Evolutionary conservation across 2,113 vertebrate genomes (phyloP).

Genomic region (Corythoichthys intestinalis): DNA sequence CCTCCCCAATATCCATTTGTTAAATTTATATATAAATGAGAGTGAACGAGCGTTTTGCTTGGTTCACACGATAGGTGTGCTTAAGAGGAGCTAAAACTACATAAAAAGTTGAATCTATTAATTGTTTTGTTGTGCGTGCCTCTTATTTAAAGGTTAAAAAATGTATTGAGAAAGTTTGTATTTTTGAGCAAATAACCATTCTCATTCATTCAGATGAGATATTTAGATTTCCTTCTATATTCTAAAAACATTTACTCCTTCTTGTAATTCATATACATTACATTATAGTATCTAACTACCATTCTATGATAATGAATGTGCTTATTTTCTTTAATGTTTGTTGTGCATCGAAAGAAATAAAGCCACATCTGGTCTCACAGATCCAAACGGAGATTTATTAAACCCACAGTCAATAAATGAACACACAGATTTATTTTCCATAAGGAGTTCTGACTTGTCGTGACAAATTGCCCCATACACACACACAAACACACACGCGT

Average conservation of each 20-base stretch:
- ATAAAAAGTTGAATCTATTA: neutral
- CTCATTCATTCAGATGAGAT: too few species aligned
- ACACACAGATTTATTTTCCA: constrained; percentile 52
- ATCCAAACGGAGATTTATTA: constrained; percentile 64
- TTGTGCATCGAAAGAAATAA: constrained; percentile 10
- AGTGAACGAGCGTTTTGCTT: neutral
- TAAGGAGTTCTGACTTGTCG: constrained; percentile 45
- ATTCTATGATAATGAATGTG: neutral
- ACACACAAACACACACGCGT: constrained; percentile 14
- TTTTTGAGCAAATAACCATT: too few species aligned
- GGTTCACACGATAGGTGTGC: neutral
- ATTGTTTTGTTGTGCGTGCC: neutral
- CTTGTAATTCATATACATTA: neutral
- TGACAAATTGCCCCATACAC: constrained; percentile 42
- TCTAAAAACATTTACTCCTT: too few species aligned
- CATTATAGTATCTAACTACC: neutral
- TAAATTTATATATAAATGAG: neutral
- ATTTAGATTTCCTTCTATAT: too few species aligned
- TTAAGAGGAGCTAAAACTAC: neutral
- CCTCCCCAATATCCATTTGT: neutral
- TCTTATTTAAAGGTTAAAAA: neutral
- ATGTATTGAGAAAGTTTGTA: neutral
- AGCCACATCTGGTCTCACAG: constrained; percentile 30
- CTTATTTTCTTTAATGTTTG: neutral
- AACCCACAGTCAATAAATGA: constrained; percentile 55